Base-by-base conservation (phyloP, 2,888 invertebrate species). In the Scaptomyza cyrtandrae region DNA sequence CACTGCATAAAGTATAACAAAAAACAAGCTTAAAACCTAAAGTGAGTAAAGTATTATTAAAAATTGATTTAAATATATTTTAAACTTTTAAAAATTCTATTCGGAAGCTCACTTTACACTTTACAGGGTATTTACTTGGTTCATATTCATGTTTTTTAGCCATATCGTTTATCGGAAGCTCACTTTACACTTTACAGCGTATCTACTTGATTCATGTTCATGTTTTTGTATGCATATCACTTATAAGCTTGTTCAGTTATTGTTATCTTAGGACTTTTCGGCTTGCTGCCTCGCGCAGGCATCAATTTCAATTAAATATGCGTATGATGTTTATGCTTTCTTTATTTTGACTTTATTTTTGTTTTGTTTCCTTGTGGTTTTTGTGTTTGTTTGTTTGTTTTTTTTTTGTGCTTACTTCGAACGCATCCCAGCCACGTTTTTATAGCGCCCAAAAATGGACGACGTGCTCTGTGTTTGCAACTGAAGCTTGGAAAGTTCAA, bases 281-380 rank as follows among this genome's bases (percentile, higher is more conserved):
- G 66, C 62, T 61, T 71, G 57, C 24, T 75, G 58, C 66, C 66
- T 71, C 31, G 54, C 66, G 44, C 57, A 14, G 60, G 37, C 54
- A 13, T 74, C 63, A 63, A 65, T 78, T 80, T 73, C 89, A 87
- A 86, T 86, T 87, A 84, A 75, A 86, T 85, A 88, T 84, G 75
- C 71, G 80, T 70, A 76, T 71, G 70, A 72, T 80, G 74, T 83
- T 81, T 79, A 79, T 78, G 19, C 7, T 65, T 78, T 64, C 53
- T 41, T 57, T 33, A 48, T 49, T 44, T 52, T n/a, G n/a, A 1
- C 35, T 9, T 9, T 16, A 13, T 29, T 69, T 29, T 43, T n/a
- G 33, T 46, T 19, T 52, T 52, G 19, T 39, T 13, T 49, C 6
- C 13, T 19, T 43, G 16, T 43, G 14, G 9, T 4, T 16, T 13